Base-by-base conservation (phyloP, 2,888 invertebrate species). In the Phorcus lineatus region DNA sequence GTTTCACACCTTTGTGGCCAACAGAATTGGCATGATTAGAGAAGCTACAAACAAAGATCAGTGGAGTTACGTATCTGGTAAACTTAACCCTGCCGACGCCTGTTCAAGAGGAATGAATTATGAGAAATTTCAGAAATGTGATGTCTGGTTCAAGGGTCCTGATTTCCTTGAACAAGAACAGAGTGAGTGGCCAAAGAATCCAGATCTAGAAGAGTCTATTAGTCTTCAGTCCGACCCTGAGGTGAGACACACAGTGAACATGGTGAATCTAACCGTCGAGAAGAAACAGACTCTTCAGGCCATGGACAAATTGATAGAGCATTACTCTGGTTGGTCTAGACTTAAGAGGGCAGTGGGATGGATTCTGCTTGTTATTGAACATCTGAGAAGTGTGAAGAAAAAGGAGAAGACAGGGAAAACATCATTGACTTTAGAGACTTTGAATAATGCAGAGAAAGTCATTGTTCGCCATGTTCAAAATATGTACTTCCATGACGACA, bases 1-100 rank as follows among this genome's bases (percentile, higher is more conserved):
- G 11, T 75, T 75, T 53, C 28, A 75, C 7, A 75, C 54, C 24
- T 53, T 75, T 53, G 75, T 75, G 17, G 54, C 75, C 19, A 75
- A 75, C 22, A 47, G 75, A 6, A 22, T 75, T 3, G 22, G 36
- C 17, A 4, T 75, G 17, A 75, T 75, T 75, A 52, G 28, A 19
- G 75, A 47, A 28, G 22, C 22, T 3, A 24, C 75, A 31, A 31
- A 17, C 52, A n/a, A 16, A 19, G 28, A 11, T 11, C 75, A 75
- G 53, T 75, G 75, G 75, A 36, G 22, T 22, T 53, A 75, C 53
- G 40, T 75, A 24, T 24, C 47, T 6, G 28, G 22, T 52, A 47
- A 75, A 22, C 47, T 24, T n/a, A 75, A 75, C 53, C 24, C 53
- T 1, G 53, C 24, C 2, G 75, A 75, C 53, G 17, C 17, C n/a